phyloP scores from a whole-genome alignment of 2,797 vertebrate genomes.

The Mareca penelope region DNA sequence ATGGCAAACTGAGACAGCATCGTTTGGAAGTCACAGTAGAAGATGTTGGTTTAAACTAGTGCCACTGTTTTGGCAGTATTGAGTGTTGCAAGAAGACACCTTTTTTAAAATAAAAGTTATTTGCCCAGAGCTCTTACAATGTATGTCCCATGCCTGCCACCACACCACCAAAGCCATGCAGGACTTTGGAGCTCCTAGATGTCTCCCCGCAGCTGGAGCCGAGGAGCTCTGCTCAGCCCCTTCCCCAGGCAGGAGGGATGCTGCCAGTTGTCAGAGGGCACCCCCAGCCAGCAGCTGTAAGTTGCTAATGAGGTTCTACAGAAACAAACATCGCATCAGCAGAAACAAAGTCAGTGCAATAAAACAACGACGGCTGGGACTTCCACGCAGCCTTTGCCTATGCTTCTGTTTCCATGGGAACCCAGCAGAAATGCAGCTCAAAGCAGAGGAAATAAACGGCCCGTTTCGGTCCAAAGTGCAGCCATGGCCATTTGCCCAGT shows the following conservation, averaged over 20 bases:
- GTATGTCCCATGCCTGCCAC: neutral
- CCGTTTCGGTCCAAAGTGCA: neutral
- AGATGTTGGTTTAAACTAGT: neutral
- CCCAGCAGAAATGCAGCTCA: neutral
- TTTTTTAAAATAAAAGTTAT: neutral
- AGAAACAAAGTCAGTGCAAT: neutral
- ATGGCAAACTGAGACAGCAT: neutral
- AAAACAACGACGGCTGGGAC: accelerated
- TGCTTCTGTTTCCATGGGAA: neutral
- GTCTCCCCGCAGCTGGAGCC: neutral
- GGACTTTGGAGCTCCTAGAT: accelerated
- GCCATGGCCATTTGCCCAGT: too few species aligned
- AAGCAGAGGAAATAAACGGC: neutral
- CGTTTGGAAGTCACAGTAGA: neutral
- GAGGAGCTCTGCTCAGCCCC: neutral
- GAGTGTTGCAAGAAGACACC: neutral
- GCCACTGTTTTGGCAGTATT: accelerated
- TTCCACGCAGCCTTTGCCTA: neutral
- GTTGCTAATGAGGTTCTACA: neutral
- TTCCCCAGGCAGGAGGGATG: neutral
- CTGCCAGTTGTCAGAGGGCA: accelerated
- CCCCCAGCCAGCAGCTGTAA: neutral
- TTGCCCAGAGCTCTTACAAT: neutral
- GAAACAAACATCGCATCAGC: neutral
- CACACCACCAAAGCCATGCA: neutral